Conservation (phyloP, 2,113 vertebrate genomes). For the Phyllostomus hastatus region DNA sequence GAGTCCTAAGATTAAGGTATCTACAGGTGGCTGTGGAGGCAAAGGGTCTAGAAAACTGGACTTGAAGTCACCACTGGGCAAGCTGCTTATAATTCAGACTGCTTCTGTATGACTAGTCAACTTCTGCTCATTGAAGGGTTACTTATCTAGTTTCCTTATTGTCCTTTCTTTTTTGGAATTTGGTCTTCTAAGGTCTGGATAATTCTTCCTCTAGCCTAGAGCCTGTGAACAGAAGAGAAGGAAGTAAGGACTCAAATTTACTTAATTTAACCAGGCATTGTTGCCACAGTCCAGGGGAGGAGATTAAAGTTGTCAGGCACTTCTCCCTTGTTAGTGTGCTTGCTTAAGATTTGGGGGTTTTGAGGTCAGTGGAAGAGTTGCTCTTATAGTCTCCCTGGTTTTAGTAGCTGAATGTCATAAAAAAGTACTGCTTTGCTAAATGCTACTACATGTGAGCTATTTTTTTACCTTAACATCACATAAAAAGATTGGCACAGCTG, state of each 20-base stretch:
- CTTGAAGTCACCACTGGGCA: background rate
- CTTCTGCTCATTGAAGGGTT: background rate
- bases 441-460: background rate
- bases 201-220: conserved; percentile 20
- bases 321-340: background rate
- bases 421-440: background rate
- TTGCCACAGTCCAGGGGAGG: background rate
- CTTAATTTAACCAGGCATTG: conserved; percentile 20
- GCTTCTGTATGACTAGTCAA: background rate
- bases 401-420: background rate
- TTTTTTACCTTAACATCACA: conserved; percentile 28
- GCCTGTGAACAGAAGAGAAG: conserved; percentile 24
- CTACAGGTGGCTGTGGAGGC: background rate
- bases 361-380: background rate
- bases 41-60: conserved; percentile 23
- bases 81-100: background rate
- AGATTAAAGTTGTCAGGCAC: background rate
- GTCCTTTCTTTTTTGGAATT: conserved; percentile 19
- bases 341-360: background rate
- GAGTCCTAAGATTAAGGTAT: background rate
- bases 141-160: conserved; percentile 20
- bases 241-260: conserved; percentile 24
- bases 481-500: conserved; percentile 8
- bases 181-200: background rate
- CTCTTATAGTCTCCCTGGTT: background rate